Percentiles rank a stretch among this genome's conserved stretches.
These are phyloP conservation scores for Lepus oiostolus DNA, from an alignment of 2,797 vertebrate species.

Conservation along the genomic window DNA sequence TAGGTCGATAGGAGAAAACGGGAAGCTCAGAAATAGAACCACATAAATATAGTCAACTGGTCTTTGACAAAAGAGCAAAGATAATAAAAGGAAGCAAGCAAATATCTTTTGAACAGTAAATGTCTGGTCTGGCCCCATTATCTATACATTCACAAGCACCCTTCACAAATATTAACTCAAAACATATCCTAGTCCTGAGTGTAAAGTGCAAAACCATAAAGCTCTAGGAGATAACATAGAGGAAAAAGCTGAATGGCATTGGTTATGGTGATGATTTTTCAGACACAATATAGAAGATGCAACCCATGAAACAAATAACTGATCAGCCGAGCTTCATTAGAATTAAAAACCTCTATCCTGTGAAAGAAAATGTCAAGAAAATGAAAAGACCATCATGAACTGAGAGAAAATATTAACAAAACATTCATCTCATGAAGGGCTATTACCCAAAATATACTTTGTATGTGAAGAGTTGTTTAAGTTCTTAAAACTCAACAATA, in stretches of 20 bases:
- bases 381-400: slow-evolving; percentile 19
- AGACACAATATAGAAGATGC: not conserved
- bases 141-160: not conserved
- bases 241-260: not conserved
- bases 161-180: slow-evolving; percentile 32
- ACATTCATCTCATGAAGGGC: not conserved
- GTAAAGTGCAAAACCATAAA: slow-evolving; percentile 18
- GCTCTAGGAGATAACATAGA: not conserved
- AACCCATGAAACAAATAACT: not conserved
- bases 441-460: not conserved
- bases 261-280: not conserved
- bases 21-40: not conserved
- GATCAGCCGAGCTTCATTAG: not conserved
- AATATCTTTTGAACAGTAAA: not conserved
- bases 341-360: not conserved
- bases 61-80: not conserved
- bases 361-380: slow-evolving; percentile 26
- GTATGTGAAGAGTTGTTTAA: not conserved
- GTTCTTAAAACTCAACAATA: not conserved
- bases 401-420: slow-evolving; percentile 23
- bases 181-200: not conserved
- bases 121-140: not conserved
- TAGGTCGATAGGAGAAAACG: not conserved
- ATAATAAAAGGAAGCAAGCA: not conserved
- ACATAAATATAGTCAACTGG: not conserved